Conservation (phyloP, 2,113 vertebrate genomes). For the Myiopsitta monachus region DNA sequence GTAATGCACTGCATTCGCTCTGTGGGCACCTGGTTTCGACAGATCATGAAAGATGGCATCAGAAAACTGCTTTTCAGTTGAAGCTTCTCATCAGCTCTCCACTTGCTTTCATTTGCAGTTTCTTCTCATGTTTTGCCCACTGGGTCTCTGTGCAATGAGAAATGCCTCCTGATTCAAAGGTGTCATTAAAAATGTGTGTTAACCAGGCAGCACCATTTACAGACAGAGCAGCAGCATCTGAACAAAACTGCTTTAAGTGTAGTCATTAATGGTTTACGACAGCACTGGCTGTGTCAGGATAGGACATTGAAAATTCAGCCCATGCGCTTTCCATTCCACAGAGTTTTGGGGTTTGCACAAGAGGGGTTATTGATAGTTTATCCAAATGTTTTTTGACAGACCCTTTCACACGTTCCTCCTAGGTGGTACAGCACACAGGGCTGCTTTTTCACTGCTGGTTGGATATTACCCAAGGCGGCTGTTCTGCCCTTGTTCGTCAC, state of each 20-base stretch:
- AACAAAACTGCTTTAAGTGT: background rate
- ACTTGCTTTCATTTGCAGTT: background rate
- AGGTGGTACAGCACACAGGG: constrained; percentile 11
- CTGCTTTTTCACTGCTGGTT: constrained; percentile 47
- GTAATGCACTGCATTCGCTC: too few relatives aligned
- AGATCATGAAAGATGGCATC: background rate
- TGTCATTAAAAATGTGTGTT: background rate
- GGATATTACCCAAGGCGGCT: constrained; percentile 38
- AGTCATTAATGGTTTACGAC: background rate
- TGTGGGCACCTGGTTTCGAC: background rate
- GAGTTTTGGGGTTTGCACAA: constrained; percentile 19
- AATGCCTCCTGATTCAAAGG: background rate
- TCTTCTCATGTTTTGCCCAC: background rate
- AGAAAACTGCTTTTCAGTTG: background rate
- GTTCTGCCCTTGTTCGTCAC: constrained; percentile 54
- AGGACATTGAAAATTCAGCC: constrained; percentile 17
- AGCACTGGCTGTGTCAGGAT: background rate
- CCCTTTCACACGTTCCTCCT: constrained; percentile 34
- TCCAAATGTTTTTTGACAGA: constrained; percentile 61
- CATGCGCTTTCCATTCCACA: background rate
- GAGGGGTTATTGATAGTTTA: constrained; percentile 43
- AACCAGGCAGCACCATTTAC: background rate
- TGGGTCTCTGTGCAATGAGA: background rate
- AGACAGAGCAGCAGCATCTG: background rate
- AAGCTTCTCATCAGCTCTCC: background rate